These are phyloP conservation scores for Neotoxoptera formosana DNA, from an alignment of 1,140 invertebrate species.

Conservation along the genomic window DNA sequence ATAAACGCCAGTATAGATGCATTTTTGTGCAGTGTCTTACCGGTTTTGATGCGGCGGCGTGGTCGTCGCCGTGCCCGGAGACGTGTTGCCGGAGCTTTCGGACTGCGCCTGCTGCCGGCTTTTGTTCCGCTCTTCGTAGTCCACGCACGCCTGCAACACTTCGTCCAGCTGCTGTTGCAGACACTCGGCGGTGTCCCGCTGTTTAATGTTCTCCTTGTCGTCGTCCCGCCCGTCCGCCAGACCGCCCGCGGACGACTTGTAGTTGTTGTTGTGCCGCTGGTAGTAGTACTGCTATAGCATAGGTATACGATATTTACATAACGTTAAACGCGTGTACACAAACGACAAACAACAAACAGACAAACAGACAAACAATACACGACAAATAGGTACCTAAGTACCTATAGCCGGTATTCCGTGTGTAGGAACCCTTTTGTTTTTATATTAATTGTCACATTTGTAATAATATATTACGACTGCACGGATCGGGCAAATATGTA, in stretches of 20 bases:
- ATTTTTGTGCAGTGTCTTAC: neutral
- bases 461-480: no score
- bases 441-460: no score
- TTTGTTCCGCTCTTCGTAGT: slow-evolving; percentile 24
- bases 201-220: slow-evolving; percentile 19
- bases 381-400: no score
- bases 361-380: neutral
- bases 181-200: neutral
- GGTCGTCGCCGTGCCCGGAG: neutral
- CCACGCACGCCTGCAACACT: slow-evolving; percentile 3
- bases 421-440: no score
- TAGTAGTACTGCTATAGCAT: slow-evolving; percentile 8
- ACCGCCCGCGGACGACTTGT: neutral
- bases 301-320: neutral
- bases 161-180: slow-evolving; percentile 37
- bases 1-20: no score
- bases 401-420: no score
- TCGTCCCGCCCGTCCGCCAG: neutral
- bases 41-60: slow-evolving; percentile 23
- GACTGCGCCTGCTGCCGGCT: neutral
- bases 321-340: neutral
- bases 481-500: no score
- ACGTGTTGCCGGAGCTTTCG: neutral
- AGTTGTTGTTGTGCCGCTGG: neutral
- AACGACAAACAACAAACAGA: neutral